phyloP scores from a whole-genome alignment of 2,888 invertebrate species.

The Drosophila buzzatii region DNA sequence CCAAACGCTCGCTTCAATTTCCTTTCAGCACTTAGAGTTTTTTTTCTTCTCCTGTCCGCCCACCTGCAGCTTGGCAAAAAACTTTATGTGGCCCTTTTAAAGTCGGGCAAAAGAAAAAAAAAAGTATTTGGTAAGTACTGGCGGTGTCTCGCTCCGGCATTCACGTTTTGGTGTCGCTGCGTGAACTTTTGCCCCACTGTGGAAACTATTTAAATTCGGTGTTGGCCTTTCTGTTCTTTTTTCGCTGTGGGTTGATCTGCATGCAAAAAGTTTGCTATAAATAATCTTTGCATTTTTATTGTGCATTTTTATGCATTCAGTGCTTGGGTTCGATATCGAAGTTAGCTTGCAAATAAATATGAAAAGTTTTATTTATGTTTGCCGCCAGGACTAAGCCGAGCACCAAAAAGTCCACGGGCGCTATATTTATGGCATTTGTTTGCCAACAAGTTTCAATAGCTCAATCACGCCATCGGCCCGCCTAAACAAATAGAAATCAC shows the following conservation, averaged over 20 bases:
- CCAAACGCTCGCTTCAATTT: conserved; percentile 55
- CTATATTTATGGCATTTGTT: conserved; percentile 80
- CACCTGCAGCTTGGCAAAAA: conserved; percentile 41
- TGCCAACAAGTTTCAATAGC: conserved; percentile 80
- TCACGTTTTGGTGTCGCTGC: conserved; percentile 23
- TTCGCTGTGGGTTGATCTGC: conserved; percentile 49
- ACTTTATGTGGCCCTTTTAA: conserved; percentile 45
- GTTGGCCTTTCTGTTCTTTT: conserved; percentile 35
- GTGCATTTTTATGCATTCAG: conserved; percentile 78
- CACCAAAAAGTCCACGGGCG: conserved; percentile 53
- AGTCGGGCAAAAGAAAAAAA: conserved; percentile 22
- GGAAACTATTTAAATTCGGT: conserved; percentile 76
- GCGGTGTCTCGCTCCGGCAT: conserved; percentile 25
- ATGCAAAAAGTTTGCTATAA: conserved; percentile 70
- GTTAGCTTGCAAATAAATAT: conserved; percentile 78
- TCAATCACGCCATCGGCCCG: conserved; percentile 69
- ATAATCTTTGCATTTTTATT: conserved; percentile 82
- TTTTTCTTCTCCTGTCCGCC: background rate
- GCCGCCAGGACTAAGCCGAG: conserved; percentile 36
- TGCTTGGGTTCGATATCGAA: conserved; percentile 70
- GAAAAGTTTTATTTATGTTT: conserved; percentile 79
- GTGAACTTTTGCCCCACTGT: conserved; percentile 46
- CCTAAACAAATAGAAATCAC: conserved; percentile 45
- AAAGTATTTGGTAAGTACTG: conserved; percentile 30
- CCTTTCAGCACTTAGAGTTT: conserved; percentile 46